Base-by-base conservation (phyloP, 1,140 invertebrate species). In the Solenopsis invicta region DNA sequence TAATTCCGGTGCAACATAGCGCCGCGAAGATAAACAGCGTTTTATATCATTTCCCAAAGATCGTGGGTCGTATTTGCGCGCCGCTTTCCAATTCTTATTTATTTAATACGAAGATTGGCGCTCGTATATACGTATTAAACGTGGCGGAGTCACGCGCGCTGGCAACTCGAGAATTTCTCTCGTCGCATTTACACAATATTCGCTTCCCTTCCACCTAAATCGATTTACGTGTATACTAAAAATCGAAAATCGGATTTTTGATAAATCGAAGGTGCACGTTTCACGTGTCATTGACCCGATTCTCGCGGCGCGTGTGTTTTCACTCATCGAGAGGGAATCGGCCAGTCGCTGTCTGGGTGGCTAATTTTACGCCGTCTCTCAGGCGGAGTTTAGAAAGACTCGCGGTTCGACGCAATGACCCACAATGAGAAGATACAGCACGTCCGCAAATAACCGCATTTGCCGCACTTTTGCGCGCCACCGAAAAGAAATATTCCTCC, bases 281-380 rank as follows among this genome's bases (percentile, higher is more conserved):
- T 41, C 54, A 16, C 45, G 29, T 84, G 80, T 84, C 56, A 84
- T 75, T 84, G 69, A 75, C 69, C 41, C 69, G 37, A n/a, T 84
- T 84, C 69, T 48, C 37, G 41, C 18, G 54, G 24, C 21, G 29
- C 69, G 54, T 48, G 13, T 61, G 69, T 37, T 84, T 62, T 75
- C 56, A 61, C 69, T 84, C 54, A 75, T 74, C 69, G 67, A 61
- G 67, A 48, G 21, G n/a, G 61, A 69, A 69, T 81, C 64, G 52
- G n/a, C 18, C 62, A 29, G 48, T 59, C 78, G 66, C 66, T 24
- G 67, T 75, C 69, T 84, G 80, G 24, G 29, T 16, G 13, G 54
- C 69, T 84, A 84, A 75, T 84, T 84, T 84, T 74, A 61, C 29
- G 54, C 56, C 41, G 80, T 75, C 54, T 74, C 56, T 13, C 52